Evolutionary conservation across 2,113 vertebrate species (phyloP).

Genomic region (Gorilla gorilla): DNA sequence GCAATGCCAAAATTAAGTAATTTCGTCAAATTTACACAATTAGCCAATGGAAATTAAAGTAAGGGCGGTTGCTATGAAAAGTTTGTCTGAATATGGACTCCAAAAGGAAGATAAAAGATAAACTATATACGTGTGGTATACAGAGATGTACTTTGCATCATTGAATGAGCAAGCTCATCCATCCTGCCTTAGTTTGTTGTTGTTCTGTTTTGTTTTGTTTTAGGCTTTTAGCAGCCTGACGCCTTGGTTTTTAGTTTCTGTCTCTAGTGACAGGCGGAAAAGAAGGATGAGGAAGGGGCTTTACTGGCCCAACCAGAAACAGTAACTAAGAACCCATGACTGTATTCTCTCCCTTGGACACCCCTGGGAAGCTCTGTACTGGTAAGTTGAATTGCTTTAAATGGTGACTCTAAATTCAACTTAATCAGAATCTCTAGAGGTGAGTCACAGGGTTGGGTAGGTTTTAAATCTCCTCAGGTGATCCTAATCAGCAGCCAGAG

Average conservation of each 20-base stretch:
- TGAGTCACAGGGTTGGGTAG: not conserved
- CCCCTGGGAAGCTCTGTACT: not conserved
- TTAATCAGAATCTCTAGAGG: not conserved
- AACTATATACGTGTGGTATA: accelerated
- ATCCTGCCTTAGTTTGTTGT: no score
- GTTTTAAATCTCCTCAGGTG: not conserved
- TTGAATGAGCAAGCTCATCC: not conserved
- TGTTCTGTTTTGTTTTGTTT: no score
- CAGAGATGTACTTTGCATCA: not conserved
- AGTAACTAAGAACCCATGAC: no score
- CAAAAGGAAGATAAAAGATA: not conserved
- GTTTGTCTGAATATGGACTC: not conserved
- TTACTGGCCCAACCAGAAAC: no score
- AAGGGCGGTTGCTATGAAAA: not conserved
- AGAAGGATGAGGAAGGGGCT: no score
- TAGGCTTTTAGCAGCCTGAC: no score
- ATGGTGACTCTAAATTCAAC: not conserved
- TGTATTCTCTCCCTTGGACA: no score
- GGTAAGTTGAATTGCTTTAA: not conserved
- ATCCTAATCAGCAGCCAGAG: not conserved
- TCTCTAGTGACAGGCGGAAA: no score
- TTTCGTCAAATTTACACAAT: constrained; percentile 31
- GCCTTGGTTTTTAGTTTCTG: no score
- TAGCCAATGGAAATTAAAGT: not conserved
- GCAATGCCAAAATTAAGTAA: constrained; percentile 1